Evolutionary conservation across 2,888 invertebrate genomes (phyloP), one percentile per base, ranked within the genome.

Genomic region (Scaptomyza parva): DNA sequence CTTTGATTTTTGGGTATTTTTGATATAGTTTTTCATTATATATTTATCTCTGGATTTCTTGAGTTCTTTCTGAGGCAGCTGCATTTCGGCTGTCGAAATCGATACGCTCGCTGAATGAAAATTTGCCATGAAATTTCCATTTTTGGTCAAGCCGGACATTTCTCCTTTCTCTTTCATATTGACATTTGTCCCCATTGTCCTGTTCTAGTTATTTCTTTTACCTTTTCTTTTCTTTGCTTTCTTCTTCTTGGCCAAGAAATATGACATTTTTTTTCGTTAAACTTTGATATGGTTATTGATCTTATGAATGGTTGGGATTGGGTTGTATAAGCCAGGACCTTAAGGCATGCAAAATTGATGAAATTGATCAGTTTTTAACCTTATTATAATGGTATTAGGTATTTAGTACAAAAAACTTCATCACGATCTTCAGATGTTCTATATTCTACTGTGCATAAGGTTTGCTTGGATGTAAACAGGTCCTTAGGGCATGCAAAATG

Each of bases 61-160:
- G 1, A 2, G 14, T 44, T 30, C 14, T 22, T 44, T 30, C 14
- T 30, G 22, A 3, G 4, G 18, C 58, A 70, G 66, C 75, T 70
- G 62, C 66, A 17, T 20, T 20, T 62, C 77, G 75, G 86, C 81
- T 70, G 62, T 48, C 52, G 66, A 57, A 41, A 44, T 18, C 59
- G 79, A 85, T 45, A 82, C 79, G 76, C 85, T 79, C 44, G 33
- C 35, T 22, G 9, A 47, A 86, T 22, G 9, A 47, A 86, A 44
- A 86, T 82, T 77, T 22, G 75, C 80, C 82, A 77, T 86, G 84
- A 83, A 86, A 82, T 82, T 82, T 60, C 17, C 64, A 51, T 61
- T 54, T 17, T 51, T 69, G 72, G 72, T 67, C 74, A 62, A 11
- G n/a, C n/a, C 9, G 58, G 3, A 66, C 58, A 75, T 73, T 73